phyloP scores from a whole-genome alignment of 2,888 invertebrate genomes.

The Linyphia triangularis region DNA sequence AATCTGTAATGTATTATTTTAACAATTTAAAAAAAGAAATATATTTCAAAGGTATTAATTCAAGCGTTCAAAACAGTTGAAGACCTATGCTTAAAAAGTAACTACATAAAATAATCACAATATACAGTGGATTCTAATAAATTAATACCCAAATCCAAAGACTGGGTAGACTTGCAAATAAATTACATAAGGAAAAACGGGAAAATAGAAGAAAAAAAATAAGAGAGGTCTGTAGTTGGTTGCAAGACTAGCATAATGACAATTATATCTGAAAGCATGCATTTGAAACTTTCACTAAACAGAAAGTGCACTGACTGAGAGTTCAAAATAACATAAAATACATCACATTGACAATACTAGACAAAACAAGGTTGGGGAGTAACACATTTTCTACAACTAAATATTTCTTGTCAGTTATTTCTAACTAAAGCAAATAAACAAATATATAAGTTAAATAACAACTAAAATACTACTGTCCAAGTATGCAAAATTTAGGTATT shows the following conservation, averaged over 20 bases:
- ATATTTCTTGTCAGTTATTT: neutral
- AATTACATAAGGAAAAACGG: constrained; percentile 8
- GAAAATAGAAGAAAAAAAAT: constrained; percentile 13
- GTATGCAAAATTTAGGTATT: neutral
- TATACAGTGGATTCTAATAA: constrained; percentile 13
- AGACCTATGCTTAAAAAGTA: neutral
- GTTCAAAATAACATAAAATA: constrained; percentile 24
- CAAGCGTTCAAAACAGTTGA: constrained; percentile 10
- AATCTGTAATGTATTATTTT: too few relatives aligned
- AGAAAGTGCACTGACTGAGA: constrained; percentile 15
- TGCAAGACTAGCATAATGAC: constrained; percentile 58
- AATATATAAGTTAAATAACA: constrained; percentile 15
- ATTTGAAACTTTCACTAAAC: neutral
- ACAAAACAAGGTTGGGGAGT: neutral
- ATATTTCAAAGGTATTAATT: too few relatives aligned
- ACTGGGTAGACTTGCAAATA: neutral
- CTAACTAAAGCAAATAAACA: neutral
- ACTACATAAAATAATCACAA: constrained; percentile 3
- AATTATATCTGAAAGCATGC: neutral
- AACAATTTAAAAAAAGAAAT: neutral
- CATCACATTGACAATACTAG: neutral
- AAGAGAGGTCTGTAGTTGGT: constrained; percentile 47
- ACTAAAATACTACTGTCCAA: neutral
- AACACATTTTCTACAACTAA: neutral
- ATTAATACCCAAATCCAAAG: neutral